Percentiles rank a stretch among this genome's conserved stretches.
phyloP scores from a whole-genome alignment of 2,113 vertebrate species.

The Hyperopisus bebe region DNA sequence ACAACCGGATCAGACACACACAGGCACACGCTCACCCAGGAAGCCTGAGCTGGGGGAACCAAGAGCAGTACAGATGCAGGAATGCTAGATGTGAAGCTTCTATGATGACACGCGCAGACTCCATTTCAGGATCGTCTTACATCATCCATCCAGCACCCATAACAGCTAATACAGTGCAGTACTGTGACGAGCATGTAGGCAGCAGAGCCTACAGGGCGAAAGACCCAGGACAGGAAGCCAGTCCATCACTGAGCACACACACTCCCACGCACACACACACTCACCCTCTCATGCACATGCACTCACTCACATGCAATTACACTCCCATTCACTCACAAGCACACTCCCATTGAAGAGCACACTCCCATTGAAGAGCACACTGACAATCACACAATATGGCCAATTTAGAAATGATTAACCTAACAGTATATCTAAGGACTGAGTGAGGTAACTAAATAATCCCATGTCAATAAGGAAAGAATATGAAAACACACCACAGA shows the following conservation, averaged over 20 bases:
- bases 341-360: background rate
- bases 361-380: background rate
- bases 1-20: background rate
- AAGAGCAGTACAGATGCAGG: background rate
- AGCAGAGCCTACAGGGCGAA: background rate
- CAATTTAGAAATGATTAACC: background rate
- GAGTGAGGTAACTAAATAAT: background rate
- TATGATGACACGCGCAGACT: background rate
- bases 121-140: background rate
- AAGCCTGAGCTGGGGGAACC: background rate
- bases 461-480: background rate
- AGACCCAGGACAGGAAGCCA: background rate
- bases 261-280: too few relatives aligned
- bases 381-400: background rate
- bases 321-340: background rate
- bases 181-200: background rate
- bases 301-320: background rate
- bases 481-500: background rate
- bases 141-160: background rate
- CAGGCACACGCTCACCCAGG: background rate
- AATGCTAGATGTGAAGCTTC: background rate
- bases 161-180: background rate
- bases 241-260: background rate
- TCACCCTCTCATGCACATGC: background rate
- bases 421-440: background rate